phyloP scores from a whole-genome alignment of 2,113 vertebrate species.

The Pedetes capensis region DNA sequence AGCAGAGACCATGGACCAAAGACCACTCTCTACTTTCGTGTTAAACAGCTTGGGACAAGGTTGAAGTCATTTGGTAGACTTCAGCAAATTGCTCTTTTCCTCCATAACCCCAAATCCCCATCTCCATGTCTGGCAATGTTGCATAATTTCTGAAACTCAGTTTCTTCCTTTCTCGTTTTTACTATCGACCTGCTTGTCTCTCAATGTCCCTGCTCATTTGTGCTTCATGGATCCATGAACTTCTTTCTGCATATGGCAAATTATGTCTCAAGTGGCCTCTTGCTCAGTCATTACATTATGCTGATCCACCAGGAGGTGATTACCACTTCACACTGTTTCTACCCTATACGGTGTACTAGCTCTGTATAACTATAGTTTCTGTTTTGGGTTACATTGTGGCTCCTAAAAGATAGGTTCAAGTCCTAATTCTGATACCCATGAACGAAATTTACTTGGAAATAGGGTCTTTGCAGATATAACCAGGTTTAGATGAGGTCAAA shows the following conservation, averaged over 20 bases:
- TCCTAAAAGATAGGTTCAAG: not conserved
- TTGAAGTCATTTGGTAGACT: not conserved
- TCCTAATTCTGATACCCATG: not conserved
- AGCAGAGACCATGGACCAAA: not conserved
- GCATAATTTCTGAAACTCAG: not conserved
- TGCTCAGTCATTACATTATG: not conserved
- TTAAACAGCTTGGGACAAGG: not conserved
- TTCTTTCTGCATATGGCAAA: not conserved
- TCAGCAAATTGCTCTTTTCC: not conserved
- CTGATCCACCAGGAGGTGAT: too few species aligned
- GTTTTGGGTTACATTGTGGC: not conserved
- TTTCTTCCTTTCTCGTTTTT: not conserved
- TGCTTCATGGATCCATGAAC: not conserved
- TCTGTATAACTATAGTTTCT: not conserved
- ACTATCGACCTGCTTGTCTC: not conserved
- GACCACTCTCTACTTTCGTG: not conserved
- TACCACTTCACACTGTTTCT: not conserved
- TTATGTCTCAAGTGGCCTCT: not conserved
- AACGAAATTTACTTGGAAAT: not conserved
- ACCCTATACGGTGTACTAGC: too few species aligned
- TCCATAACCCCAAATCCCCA: not conserved
- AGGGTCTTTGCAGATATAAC: not conserved
- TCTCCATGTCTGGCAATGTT: not conserved
- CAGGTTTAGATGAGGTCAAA: not conserved
- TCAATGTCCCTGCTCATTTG: not conserved